These are phyloP conservation scores for Portunus trituberculatus DNA, from an alignment of 1,140 invertebrate genomes.

Conservation along the genomic window DNA sequence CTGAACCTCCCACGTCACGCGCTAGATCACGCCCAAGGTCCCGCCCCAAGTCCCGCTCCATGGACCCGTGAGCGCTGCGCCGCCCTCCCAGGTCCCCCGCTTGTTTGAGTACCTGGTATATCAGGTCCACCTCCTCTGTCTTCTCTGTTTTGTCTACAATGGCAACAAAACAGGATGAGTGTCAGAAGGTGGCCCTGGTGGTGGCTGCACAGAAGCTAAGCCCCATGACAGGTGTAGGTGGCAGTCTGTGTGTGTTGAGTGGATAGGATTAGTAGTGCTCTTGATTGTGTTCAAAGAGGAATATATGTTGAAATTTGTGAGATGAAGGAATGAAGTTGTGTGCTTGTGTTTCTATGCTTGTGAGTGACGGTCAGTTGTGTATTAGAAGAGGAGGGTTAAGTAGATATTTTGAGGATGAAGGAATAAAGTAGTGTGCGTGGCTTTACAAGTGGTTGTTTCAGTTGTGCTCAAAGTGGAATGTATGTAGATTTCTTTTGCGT, in stretches of 20 bases:
- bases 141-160: conserved; percentile 75
- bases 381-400: too few relatives aligned
- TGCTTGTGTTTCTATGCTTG: too few relatives aligned
- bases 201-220: background rate
- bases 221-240: background rate
- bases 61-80: conserved; percentile 79
- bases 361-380: too few relatives aligned
- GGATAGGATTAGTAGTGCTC: too few relatives aligned
- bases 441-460: too few relatives aligned
- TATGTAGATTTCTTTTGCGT: too few relatives aligned
- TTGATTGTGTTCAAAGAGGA: too few relatives aligned
- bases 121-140: conserved; percentile 89
- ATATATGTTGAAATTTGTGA: too few relatives aligned
- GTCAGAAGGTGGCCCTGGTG: background rate
- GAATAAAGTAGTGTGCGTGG: too few relatives aligned
- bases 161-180: conserved; percentile 41
- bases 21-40: conserved; percentile 69
- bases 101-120: conserved; percentile 95
- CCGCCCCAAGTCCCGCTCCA: conserved; percentile 74
- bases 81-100: conserved; percentile 88
- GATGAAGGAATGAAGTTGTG: too few relatives aligned
- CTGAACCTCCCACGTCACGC: conserved; percentile 75
- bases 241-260: background rate
- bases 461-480: too few relatives aligned
- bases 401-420: too few relatives aligned